Evolutionary conservation across 1,140 invertebrate genomes (phyloP).

Genomic region (Chymomyza costata): DNA sequence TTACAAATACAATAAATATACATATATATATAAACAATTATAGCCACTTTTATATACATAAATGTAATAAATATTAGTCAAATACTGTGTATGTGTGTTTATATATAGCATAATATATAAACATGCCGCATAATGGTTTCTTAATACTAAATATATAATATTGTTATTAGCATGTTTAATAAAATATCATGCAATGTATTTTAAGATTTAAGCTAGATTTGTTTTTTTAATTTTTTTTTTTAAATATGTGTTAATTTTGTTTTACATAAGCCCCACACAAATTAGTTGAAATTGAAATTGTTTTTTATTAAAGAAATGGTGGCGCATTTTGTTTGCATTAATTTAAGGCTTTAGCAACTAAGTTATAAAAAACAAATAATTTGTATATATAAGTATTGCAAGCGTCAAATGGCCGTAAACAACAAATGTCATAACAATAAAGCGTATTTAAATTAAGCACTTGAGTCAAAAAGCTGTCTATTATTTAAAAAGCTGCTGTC

Average conservation of each 20-base stretch:
- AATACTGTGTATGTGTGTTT: constrained; percentile 5
- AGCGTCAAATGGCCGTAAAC: neutral
- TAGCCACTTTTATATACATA: constrained; percentile 21
- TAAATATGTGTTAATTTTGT: neutral
- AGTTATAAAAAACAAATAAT: constrained; percentile 30
- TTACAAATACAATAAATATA: constrained; percentile 13
- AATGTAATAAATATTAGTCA: too few species aligned
- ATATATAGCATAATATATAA: too few species aligned
- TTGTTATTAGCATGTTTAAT: too few species aligned
- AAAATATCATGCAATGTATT: too few species aligned
- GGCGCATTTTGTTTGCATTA: constrained; percentile 29
- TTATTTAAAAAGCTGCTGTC: too few species aligned
- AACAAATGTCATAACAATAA: too few species aligned
- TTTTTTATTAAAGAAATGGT: constrained; percentile 7
- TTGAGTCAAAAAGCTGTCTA: too few species aligned
- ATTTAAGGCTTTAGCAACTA: constrained; percentile 26
- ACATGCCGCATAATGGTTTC: too few species aligned
- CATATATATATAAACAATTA: too few species aligned
- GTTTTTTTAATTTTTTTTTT: constrained; percentile 2
- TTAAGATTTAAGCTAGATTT: too few species aligned
- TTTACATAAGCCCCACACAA: constrained; percentile 1
- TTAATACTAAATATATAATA: too few species aligned
- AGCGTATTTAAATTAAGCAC: too few species aligned
- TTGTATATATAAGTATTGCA: constrained; percentile 19
- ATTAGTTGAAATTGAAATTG: constrained; percentile 19